Conservation (phyloP, 2,797 vertebrate genomes). For the Hybognathus amarus region DNA sequence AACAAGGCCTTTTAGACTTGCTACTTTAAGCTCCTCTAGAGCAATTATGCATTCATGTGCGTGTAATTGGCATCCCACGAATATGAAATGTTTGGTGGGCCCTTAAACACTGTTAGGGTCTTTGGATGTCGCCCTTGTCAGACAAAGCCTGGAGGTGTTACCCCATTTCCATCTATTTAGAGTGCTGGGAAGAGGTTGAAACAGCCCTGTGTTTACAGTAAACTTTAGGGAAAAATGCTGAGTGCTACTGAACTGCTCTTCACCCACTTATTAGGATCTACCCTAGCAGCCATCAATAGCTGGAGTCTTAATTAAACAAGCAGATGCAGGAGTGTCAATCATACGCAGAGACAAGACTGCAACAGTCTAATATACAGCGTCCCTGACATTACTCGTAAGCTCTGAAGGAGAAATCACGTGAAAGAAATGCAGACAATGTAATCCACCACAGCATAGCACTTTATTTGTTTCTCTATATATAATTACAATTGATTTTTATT, state of each 20-base stretch:
- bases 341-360: conserved; percentile 32
- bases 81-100: conserved; percentile 76
- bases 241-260: conserved; percentile 58
- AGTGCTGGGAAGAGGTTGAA: conserved; percentile 66
- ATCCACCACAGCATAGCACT: not conserved
- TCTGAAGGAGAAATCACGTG: conserved; percentile 33
- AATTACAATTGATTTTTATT: not conserved
- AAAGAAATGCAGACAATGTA: not conserved
- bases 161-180: conserved; percentile 77
- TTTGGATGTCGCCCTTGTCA: conserved; percentile 64
- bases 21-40: conserved; percentile 74
- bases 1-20: conserved; percentile 65
- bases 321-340: conserved; percentile 42
- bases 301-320: conserved; percentile 47
- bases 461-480: not conserved
- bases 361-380: conserved; percentile 9
- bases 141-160: conserved; percentile 74
- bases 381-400: conserved; percentile 17
- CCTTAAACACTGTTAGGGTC: conserved; percentile 66
- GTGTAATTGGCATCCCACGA: conserved; percentile 75
- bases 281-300: conserved; percentile 33
- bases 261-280: conserved; percentile 45
- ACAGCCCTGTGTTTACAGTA: conserved; percentile 75
- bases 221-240: conserved; percentile 62
- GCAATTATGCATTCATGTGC: conserved; percentile 78